Conservation (phyloP, 2,113 vertebrate species). For the Scomber scombrus region DNA sequence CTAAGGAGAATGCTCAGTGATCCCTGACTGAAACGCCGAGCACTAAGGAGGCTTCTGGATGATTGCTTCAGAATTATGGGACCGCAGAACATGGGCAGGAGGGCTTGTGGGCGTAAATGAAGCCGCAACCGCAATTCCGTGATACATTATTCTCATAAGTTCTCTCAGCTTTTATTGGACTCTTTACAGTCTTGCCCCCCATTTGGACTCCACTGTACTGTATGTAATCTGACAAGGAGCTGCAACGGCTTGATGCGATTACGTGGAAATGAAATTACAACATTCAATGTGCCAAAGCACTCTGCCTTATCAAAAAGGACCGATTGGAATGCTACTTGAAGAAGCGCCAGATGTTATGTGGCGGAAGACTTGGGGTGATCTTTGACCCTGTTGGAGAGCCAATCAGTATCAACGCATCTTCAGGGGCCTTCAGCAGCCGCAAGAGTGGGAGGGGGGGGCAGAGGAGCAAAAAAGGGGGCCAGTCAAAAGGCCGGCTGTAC, state of each 20-base stretch:
- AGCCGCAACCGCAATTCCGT: slow-evolving; percentile 47
- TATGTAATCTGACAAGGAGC: slow-evolving; percentile 69
- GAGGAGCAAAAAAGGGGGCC: slow-evolving; percentile 28
- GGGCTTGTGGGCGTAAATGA: slow-evolving; percentile 58
- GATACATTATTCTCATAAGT: slow-evolving; percentile 71
- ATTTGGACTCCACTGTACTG: slow-evolving; percentile 47
- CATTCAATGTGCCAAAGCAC: slow-evolving; percentile 48
- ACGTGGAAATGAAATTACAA: slow-evolving; percentile 69
- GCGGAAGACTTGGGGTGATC: slow-evolving; percentile 33
- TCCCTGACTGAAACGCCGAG: slow-evolving; percentile 50
- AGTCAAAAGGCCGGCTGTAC: slow-evolving; percentile 69
- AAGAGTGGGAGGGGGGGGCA: slow-evolving; percentile 5
- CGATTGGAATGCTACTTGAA: slow-evolving; percentile 51
- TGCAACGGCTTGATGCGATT: slow-evolving; percentile 60
- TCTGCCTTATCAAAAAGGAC: slow-evolving; percentile 53
- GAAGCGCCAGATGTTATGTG: slow-evolving; percentile 44
- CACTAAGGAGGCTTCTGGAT: slow-evolving; percentile 69
- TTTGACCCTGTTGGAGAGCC: slow-evolving; percentile 45
- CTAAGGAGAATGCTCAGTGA: slow-evolving; percentile 63
- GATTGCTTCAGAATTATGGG: slow-evolving; percentile 66
- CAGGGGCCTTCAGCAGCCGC: slow-evolving; percentile 1
- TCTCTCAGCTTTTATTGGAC: slow-evolving; percentile 70
- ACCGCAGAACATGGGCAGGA: slow-evolving; percentile 37
- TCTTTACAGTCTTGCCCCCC: slow-evolving; percentile 54
- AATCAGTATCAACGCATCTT: slow-evolving; percentile 5